Percentiles rank a stretch among this genome's conserved stretches.
Conservation (phyloP, 2,888 invertebrate species). For the Blastobasis lacticolella region DNA sequence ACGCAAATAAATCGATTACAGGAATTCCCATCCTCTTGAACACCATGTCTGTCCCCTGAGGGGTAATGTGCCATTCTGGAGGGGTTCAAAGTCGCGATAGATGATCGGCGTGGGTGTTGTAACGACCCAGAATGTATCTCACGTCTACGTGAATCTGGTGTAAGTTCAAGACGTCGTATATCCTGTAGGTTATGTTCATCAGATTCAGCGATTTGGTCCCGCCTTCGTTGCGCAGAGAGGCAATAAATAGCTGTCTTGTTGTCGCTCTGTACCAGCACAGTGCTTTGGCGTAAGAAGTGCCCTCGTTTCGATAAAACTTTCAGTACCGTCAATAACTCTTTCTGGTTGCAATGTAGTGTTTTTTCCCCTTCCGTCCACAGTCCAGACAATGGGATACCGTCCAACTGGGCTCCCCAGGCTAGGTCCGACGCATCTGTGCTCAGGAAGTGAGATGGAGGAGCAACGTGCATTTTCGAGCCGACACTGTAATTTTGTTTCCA, state of each 20-base stretch:
- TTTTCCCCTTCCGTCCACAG: constrained; percentile 8
- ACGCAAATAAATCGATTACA: constrained; percentile 4
- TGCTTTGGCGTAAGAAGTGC: not conserved
- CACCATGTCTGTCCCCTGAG: not conserved
- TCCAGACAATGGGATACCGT: constrained; percentile 6
- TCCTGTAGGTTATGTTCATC: constrained; percentile 7
- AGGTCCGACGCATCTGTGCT: constrained; percentile 13
- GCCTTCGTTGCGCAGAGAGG: constrained; percentile 19
- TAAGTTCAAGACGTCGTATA: constrained; percentile 8
- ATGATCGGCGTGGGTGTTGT: constrained; percentile 24
- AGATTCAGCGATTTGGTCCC: constrained; percentile 13
- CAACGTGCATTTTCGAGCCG: not conserved
- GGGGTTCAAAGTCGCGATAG: not conserved
- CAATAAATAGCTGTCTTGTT: constrained; percentile 15
- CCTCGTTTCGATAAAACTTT: not conserved
- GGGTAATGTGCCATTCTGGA: constrained; percentile 3
- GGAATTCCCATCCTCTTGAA: constrained; percentile 3
- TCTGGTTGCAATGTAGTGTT: constrained; percentile 14
- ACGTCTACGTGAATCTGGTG: constrained; percentile 11
- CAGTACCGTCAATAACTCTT: constrained; percentile 15
- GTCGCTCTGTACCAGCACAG: constrained; percentile 14
- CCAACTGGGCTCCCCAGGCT: constrained; percentile 15
- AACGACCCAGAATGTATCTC: constrained; percentile 20
- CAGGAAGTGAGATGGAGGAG: constrained; percentile 1
- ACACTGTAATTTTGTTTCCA: not conserved